phyloP scores from a whole-genome alignment of 2,113 vertebrate genomes.

The Chunga burmeisteri region DNA sequence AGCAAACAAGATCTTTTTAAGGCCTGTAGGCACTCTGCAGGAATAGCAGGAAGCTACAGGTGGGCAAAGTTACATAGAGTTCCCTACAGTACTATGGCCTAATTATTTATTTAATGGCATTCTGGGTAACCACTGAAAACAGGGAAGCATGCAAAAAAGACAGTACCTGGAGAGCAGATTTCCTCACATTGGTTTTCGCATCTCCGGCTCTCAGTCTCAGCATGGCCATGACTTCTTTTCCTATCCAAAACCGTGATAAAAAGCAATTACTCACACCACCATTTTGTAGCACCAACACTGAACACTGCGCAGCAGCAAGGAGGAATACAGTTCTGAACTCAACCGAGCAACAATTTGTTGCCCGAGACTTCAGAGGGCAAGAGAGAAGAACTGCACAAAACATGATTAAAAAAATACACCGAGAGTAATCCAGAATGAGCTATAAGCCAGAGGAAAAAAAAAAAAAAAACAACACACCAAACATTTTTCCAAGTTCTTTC shows the following conservation, averaged over 20 bases:
- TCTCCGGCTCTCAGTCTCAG: constrained; percentile 80
- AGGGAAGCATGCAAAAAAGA: neutral
- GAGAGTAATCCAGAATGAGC: neutral
- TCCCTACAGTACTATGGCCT: neutral
- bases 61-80: neutral
- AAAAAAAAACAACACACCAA: neutral
- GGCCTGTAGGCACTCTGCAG: neutral
- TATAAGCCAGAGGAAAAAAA: neutral
- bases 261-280: neutral
- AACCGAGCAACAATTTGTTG: neutral
- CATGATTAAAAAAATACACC: neutral
- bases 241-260: constrained; percentile 47
- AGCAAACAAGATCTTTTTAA: neutral
- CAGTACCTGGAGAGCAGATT: constrained; percentile 89
- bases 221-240: constrained; percentile 77
- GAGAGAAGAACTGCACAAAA: neutral
- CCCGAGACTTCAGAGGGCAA: neutral
- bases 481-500: neutral
- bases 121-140: neutral
- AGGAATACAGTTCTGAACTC: neutral
- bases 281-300: neutral
- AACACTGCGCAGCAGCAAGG: neutral
- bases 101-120: neutral
- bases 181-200: constrained; percentile 87
- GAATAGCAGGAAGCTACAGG: neutral